Evolutionary conservation across 2,888 invertebrate species (phyloP), one percentile per base, ranked within the genome.

Genomic region (Xanthia icteritia): DNA sequence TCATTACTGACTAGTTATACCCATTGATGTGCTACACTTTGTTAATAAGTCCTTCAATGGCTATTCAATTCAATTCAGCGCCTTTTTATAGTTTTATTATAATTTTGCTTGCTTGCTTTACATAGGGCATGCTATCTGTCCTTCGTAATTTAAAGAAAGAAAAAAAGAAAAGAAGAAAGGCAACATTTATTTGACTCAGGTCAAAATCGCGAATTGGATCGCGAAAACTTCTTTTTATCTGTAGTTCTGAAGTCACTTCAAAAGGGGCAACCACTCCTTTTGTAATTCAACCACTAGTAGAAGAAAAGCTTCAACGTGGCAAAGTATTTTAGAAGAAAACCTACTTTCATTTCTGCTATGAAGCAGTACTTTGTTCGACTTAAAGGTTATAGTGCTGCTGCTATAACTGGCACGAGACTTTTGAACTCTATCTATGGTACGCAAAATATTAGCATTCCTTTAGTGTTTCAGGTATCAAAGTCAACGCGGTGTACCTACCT

Each of bases 11-110:
- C 17, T 27, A 23, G 20, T 51, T 36, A 15, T 20, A 20, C 31
- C 54, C 2, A 69, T 68, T 56, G 23, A 64, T 39, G 31, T 51
- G 71, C 71, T n/a, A 20, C 39, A 56, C 64, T 79, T 64, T 65
- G 31, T 76, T n/a, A 20, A 6, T 51, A 51, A 51, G 27, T 54
- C 51, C 48, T 56, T 67, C 76, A 42, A 61, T 70, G 56, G 27
- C 5, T 56, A 42, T n/a, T n/a, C n/a, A n/a, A n/a, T n/a, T n/a
- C n/a, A n/a, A n/a, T n/a, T n/a, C 39, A 51, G 20, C 2, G 20
- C 51, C 20, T 20, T 51, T 51, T 5, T 20, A 51, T 20, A 51
- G 20, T 51, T 51, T 51, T 51, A 51, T 20, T 51, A 20, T 51
- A 17, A 51, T 17, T 15, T 48, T 48, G 48, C 5, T 5, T 48